A percentile compares a stretch with the other conserved stretches of the same genome.
phyloP scores from a whole-genome alignment of 1,140 invertebrate species.

The Mylabris phalerata region DNA sequence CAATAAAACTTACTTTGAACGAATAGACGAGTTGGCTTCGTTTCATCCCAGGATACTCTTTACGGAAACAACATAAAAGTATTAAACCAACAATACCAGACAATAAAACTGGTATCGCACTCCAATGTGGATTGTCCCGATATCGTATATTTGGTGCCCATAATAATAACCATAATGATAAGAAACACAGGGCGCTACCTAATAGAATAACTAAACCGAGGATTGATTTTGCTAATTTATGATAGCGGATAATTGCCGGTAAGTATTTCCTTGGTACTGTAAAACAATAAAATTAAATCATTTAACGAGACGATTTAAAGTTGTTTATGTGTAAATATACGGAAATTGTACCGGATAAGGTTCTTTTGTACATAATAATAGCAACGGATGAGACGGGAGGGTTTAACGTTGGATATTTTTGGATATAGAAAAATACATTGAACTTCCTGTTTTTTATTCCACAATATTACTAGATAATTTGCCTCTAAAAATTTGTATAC shows the following conservation, averaged over 20 bases:
- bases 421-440: background rate
- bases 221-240: slow-evolving; percentile 50
- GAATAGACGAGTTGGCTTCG: slow-evolving; percentile 37
- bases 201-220: slow-evolving; percentile 51
- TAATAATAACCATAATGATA: slow-evolving; percentile 53
- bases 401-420: too few species aligned
- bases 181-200: slow-evolving; percentile 47
- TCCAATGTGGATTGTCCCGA: slow-evolving; percentile 57
- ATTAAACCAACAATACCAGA: slow-evolving; percentile 43
- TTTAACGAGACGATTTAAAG: background rate
- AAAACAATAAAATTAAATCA: slow-evolving; percentile 18
- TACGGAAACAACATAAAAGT: slow-evolving; percentile 43
- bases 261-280: slow-evolving; percentile 33
- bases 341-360: slow-evolving; percentile 3
- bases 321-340: background rate
- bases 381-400: too few species aligned
- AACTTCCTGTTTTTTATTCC: background rate
- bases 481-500: slow-evolving; percentile 12
- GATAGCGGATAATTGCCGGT: slow-evolving; percentile 43
- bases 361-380: too few species aligned
- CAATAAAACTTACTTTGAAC: slow-evolving; percentile 38
- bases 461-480: background rate
- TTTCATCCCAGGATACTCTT: slow-evolving; percentile 42
- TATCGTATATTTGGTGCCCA: slow-evolving; percentile 52
- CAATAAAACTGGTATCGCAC: slow-evolving; percentile 51